Percentiles rank a stretch among this genome's conserved stretches.
These are phyloP conservation scores for Aproaerema taeniolella DNA, from an alignment of 2,888 invertebrate genomes.

Conservation along the genomic window DNA sequence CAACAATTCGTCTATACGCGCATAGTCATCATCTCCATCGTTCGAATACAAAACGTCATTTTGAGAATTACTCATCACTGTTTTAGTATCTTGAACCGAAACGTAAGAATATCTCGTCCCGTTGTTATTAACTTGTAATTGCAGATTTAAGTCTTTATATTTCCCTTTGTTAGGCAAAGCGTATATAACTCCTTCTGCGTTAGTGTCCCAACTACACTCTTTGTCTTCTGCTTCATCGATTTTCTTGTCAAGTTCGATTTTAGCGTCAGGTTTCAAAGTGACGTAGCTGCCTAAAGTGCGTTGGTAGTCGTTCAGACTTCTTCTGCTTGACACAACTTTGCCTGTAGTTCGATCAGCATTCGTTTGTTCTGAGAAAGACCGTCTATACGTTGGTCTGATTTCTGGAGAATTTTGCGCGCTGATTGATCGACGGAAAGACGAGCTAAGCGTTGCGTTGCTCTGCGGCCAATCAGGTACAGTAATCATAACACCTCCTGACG, in stretches of 20 bases:
- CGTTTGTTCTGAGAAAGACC: slow-evolving; percentile 68
- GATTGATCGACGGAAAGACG: slow-evolving; percentile 54
- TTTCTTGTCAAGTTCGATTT: slow-evolving; percentile 40
- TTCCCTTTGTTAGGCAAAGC: slow-evolving; percentile 72
- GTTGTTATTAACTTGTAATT: slow-evolving; percentile 68
- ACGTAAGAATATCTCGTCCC: slow-evolving; percentile 69
- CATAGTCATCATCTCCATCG: slow-evolving; percentile 66
- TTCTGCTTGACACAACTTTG: slow-evolving; percentile 65
- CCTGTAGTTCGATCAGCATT: slow-evolving; percentile 56
- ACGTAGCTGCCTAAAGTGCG: slow-evolving; percentile 58
- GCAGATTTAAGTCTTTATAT: slow-evolving; percentile 67
- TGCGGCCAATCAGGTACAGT: slow-evolving; percentile 81
- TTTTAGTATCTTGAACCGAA: slow-evolving; percentile 65
- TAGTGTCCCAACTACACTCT: slow-evolving; percentile 78
- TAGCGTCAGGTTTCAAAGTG: slow-evolving; percentile 39
- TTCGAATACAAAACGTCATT: slow-evolving; percentile 65
- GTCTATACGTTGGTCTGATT: slow-evolving; percentile 62
- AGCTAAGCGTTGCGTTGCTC: slow-evolving; percentile 44
- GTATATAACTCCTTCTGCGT: slow-evolving; percentile 71
- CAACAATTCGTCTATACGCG: slow-evolving; percentile 62
- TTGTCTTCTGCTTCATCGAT: slow-evolving; percentile 70
- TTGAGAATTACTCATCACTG: slow-evolving; percentile 67
- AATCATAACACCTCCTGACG: slow-evolving; percentile 78
- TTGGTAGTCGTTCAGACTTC: slow-evolving; percentile 68
- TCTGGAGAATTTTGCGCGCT: slow-evolving; percentile 68